Conservation (phyloP, 2,797 vertebrate species). For the Malacoraja senta region DNA sequence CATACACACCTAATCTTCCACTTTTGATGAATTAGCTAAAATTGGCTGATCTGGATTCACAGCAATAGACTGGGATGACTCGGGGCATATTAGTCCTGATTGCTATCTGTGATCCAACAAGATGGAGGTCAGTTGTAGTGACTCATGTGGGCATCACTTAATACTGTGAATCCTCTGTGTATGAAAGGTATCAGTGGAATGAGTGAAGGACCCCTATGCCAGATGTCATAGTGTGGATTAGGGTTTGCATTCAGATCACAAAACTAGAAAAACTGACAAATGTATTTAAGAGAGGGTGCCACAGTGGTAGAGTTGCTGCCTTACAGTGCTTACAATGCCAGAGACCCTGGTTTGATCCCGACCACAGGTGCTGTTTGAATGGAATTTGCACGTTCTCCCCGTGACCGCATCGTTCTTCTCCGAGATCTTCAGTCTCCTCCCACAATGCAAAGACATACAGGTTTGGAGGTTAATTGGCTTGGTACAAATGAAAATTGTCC, state of each 20-base stretch:
- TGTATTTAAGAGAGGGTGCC: no score
- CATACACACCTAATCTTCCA: not conserved
- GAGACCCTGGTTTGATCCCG: no score
- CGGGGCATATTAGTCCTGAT: not conserved
- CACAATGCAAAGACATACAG: no score
- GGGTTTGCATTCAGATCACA: not conserved
- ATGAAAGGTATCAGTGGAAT: not conserved
- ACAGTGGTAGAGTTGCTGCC: no score
- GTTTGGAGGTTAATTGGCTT: no score
- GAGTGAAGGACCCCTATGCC: not conserved
- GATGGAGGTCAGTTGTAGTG: not conserved
- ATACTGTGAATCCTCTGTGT: not conserved
- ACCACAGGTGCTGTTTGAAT: no score
- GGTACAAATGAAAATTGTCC: no score
- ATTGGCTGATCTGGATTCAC: not conserved
- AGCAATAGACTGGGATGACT: not conserved
- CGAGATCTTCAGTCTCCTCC: no score
- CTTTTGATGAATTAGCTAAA: not conserved
- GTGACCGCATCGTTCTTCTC: no score
- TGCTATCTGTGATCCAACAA: not conserved
- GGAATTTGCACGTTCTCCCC: no score
- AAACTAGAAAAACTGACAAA: not conserved
- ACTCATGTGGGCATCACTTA: not conserved
- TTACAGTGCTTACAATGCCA: no score
- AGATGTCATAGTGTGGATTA: not conserved